phyloP scores from a whole-genome alignment of 2,888 invertebrate genomes.

The Trimorus sp. region DNA sequence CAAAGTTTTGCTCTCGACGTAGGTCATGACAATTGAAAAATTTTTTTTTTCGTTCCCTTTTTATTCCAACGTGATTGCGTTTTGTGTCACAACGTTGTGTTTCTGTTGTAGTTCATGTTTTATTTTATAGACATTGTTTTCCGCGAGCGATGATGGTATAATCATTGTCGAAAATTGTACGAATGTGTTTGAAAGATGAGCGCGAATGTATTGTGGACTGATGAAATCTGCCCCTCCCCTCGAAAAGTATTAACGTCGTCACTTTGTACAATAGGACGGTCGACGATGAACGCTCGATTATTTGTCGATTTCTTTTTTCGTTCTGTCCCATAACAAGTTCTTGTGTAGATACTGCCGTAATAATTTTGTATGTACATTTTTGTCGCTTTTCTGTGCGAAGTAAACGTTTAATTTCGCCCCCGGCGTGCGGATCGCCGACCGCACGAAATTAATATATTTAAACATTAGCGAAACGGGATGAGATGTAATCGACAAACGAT shows the following conservation, averaged over 20 bases:
- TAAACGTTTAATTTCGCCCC: slow-evolving; percentile 62
- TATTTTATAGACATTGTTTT: slow-evolving; percentile 46
- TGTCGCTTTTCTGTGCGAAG: slow-evolving; percentile 57
- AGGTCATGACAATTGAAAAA: slow-evolving; percentile 7
- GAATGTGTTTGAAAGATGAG: slow-evolving; percentile 44
- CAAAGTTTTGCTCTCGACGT: slow-evolving; percentile 11
- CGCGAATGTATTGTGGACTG: slow-evolving; percentile 47
- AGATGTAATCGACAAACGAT: slow-evolving; percentile 73
- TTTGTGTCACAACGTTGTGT: slow-evolving; percentile 40
- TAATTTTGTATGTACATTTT: slow-evolving; percentile 60
- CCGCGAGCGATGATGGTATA: slow-evolving; percentile 29
- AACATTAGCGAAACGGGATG: slow-evolving; percentile 72
- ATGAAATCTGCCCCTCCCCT: slow-evolving; percentile 72
- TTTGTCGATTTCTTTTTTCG: slow-evolving; percentile 62
- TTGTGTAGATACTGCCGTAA: slow-evolving; percentile 75
- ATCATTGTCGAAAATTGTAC: slow-evolving; percentile 45
- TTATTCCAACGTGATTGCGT: slow-evolving; percentile 18
- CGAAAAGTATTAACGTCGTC: slow-evolving; percentile 79
- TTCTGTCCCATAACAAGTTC: slow-evolving; percentile 73
- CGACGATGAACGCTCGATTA: slow-evolving; percentile 63
- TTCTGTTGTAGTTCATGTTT: slow-evolving; percentile 34
- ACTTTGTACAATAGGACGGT: slow-evolving; percentile 78
- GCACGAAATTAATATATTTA: slow-evolving; percentile 79
- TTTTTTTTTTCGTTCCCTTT: slow-evolving; percentile 41
- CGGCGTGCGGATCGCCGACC: slow-evolving; percentile 70